Conservation (phyloP, 2,888 invertebrate genomes). For the Strigamia transsilvanica region DNA sequence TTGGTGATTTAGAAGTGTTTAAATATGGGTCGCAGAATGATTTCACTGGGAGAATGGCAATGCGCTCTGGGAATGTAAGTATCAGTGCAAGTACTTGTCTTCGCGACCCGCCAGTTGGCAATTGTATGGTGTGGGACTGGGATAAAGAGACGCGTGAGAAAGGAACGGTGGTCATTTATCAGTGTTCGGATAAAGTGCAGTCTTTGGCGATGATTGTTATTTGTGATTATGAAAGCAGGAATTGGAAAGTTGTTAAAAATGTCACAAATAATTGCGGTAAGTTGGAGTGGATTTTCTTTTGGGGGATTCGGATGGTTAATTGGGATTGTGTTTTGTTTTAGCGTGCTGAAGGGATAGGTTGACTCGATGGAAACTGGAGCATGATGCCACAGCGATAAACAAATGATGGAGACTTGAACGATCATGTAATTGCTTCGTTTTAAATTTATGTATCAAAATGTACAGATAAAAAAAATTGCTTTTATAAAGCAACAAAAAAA, state of each 20-base stretch:
- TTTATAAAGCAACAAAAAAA: no score
- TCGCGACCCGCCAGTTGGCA: background rate
- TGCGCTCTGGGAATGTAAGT: background rate
- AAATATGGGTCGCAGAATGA: background rate
- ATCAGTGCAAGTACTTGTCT: background rate
- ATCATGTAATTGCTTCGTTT: no score
- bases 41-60: background rate
- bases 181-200: background rate
- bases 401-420: no score
- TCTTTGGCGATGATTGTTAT: background rate
- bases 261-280: constrained; percentile 5
- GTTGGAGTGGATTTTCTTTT: background rate
- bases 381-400: no score
- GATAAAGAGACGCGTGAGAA: background rate
- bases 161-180: background rate
- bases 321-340: no score
- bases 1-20: background rate
- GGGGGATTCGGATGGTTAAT: no score
- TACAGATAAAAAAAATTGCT: no score
- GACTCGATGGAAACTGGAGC: no score
- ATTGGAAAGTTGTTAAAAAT: background rate
- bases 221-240: background rate
- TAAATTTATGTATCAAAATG: no score
- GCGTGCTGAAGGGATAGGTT: no score
- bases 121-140: background rate